A percentile compares a stretch with the other conserved stretches of the same genome.
Evolutionary conservation across 1,140 invertebrate genomes (phyloP).

Genomic region (Drosophila mauritiana): DNA sequence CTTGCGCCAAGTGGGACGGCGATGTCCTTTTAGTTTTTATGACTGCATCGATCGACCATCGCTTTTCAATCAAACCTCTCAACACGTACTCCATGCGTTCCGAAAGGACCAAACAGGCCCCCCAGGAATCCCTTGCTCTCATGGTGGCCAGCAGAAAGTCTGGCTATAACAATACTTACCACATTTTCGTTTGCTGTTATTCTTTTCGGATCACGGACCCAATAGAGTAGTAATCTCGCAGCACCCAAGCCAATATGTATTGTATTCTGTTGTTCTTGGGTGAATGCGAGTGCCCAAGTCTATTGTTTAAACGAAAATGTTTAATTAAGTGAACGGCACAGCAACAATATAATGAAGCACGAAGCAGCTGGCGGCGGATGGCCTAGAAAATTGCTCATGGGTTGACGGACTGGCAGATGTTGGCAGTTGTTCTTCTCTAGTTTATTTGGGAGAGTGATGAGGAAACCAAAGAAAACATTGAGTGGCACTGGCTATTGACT

Average conservation of each 20-base stretch:
- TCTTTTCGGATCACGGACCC: constrained; percentile 19
- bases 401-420: constrained; percentile 24
- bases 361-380: constrained; percentile 33
- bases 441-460: constrained; percentile 7
- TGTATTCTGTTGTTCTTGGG: constrained; percentile 6
- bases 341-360: constrained; percentile 12
- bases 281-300: constrained; percentile 3
- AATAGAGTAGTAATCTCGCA: constrained; percentile 37
- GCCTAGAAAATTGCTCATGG: constrained; percentile 9
- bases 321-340: constrained; percentile 56
- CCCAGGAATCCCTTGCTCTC: neutral
- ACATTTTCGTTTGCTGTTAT: constrained; percentile 9
- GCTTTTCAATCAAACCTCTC: constrained; percentile 59
- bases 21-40: constrained; percentile 68
- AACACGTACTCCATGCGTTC: constrained; percentile 48
- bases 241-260: constrained; percentile 21
- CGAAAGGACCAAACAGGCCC: constrained; percentile 9
- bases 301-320: constrained; percentile 60
- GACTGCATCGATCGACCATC: constrained; percentile 32
- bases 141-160: constrained; percentile 38
- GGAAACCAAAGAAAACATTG: neutral
- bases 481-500: constrained; percentile 21
- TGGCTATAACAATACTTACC: constrained; percentile 68
- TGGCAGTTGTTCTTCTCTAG: constrained; percentile 11
- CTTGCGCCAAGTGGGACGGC: constrained; percentile 32